Evolutionary conservation across 2,113 vertebrate species (phyloP).

Genomic region (Alces alces): DNA sequence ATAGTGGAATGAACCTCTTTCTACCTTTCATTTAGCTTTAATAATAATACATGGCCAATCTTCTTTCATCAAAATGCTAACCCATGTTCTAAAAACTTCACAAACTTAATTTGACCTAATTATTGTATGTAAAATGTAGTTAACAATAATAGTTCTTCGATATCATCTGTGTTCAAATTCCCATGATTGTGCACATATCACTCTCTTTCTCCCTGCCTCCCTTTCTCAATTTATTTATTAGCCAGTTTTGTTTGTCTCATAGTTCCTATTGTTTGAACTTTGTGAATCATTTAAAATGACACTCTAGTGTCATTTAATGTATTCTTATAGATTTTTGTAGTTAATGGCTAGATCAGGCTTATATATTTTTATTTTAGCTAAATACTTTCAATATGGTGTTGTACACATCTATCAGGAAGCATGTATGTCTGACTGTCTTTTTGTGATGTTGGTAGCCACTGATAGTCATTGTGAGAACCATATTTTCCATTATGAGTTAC

Average conservation of each 20-base stretch:
- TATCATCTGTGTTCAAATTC: neutral
- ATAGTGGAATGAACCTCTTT: neutral
- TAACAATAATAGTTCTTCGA: neutral
- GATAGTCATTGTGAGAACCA: too few species aligned
- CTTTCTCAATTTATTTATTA: neutral
- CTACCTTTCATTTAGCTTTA: neutral
- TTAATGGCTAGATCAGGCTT: neutral
- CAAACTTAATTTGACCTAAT: neutral
- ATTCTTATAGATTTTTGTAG: neutral
- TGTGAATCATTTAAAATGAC: neutral
- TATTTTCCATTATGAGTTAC: neutral
- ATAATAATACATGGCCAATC: neutral
- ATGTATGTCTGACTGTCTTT: neutral
- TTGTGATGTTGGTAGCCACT: neutral
- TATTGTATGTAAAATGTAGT: neutral
- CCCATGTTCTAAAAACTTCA: neutral
- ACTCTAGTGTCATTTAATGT: too few species aligned
- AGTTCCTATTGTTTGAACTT: neutral
- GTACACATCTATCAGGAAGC: neutral
- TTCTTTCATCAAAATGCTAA: neutral
- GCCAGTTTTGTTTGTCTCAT: neutral
- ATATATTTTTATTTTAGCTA: neutral
- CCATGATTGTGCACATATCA: neutral
- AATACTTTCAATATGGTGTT: neutral
- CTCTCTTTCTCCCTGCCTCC: too few species aligned